These are phyloP conservation scores for Megaptera novaeangliae DNA, from an alignment of 2,113 vertebrate species.

Conservation along the genomic window DNA sequence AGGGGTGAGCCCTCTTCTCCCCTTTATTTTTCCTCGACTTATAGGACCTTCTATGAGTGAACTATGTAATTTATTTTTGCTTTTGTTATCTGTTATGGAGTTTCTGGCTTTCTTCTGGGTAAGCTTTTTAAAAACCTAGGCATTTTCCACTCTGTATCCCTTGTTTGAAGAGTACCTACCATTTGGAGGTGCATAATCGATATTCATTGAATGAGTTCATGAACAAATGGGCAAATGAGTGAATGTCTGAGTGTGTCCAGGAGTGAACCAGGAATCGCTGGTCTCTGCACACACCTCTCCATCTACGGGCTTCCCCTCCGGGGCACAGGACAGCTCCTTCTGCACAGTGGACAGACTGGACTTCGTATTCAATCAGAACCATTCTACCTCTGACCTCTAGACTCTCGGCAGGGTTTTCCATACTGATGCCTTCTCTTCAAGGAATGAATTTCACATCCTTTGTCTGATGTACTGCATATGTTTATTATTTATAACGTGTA, in stretches of 20 bases:
- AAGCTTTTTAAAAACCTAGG: background rate
- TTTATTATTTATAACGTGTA: background rate
- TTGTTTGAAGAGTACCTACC: background rate
- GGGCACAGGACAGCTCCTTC: background rate
- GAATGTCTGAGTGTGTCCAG: too few species aligned
- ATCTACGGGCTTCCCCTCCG: background rate
- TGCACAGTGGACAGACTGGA: rapidly evolving
- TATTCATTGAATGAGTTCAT: background rate
- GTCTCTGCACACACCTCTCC: background rate
- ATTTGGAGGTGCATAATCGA: background rate
- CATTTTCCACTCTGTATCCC: background rate
- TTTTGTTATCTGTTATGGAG: background rate
- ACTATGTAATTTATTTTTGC: background rate
- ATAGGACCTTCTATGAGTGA: background rate
- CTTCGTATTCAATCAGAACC: background rate
- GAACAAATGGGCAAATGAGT: background rate
- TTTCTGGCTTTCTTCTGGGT: background rate
- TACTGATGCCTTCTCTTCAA: background rate
- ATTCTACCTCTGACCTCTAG: background rate
- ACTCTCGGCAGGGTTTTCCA: background rate
- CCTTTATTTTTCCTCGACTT: background rate
- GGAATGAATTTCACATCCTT: background rate
- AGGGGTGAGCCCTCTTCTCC: background rate
- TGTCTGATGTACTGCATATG: background rate
- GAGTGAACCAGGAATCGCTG: background rate